A percentile compares a stretch with the other conserved stretches of the same genome.
phyloP scores from a whole-genome alignment of 1,140 invertebrate genomes.

The Octopus bimaculoides region DNA sequence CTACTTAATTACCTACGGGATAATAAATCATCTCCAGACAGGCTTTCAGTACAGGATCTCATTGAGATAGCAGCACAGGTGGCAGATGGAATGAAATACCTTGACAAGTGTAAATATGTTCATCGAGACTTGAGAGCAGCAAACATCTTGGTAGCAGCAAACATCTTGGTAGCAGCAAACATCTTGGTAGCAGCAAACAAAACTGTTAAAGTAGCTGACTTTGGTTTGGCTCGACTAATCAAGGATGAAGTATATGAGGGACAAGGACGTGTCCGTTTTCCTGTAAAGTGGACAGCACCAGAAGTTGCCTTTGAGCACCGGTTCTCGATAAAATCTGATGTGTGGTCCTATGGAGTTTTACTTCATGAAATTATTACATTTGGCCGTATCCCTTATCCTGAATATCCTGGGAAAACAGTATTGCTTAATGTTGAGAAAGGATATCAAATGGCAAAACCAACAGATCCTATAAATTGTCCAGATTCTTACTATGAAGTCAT shows the following conservation, averaged over 20 bases:
- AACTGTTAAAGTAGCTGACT: slow-evolving; percentile 87
- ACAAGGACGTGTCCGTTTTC: slow-evolving; percentile 84
- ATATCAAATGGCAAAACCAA: slow-evolving; percentile 87
- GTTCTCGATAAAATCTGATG: slow-evolving; percentile 98
- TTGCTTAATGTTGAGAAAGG: slow-evolving; percentile 94
- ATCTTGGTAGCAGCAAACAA: slow-evolving; percentile 70
- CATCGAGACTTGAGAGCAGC: slow-evolving; percentile 59
- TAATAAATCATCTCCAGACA: slow-evolving; percentile 67
- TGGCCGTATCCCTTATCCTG: slow-evolving; percentile 87
- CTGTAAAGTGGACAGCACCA: slow-evolving; percentile 95
- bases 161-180: no score
- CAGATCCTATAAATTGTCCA: slow-evolving; percentile 64
- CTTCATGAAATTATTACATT: slow-evolving; percentile 96
- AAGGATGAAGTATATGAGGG: slow-evolving; percentile 97
- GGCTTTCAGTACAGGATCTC: slow-evolving; percentile 76
- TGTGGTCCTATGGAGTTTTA: slow-evolving; percentile 96
- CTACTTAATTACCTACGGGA: slow-evolving; percentile 71
- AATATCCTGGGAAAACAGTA: slow-evolving; percentile 73
- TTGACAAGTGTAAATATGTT: slow-evolving; percentile 78
- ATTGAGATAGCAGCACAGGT: slow-evolving; percentile 96
- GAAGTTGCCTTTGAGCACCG: slow-evolving; percentile 96
- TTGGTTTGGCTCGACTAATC: slow-evolving; percentile 85
- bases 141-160: slow-evolving; percentile 87
- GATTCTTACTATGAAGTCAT: slow-evolving; percentile 76
- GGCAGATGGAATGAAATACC: slow-evolving; percentile 83